Evolutionary conservation across 1,140 invertebrate genomes (phyloP).

Genomic region (Idris sp.): DNA sequence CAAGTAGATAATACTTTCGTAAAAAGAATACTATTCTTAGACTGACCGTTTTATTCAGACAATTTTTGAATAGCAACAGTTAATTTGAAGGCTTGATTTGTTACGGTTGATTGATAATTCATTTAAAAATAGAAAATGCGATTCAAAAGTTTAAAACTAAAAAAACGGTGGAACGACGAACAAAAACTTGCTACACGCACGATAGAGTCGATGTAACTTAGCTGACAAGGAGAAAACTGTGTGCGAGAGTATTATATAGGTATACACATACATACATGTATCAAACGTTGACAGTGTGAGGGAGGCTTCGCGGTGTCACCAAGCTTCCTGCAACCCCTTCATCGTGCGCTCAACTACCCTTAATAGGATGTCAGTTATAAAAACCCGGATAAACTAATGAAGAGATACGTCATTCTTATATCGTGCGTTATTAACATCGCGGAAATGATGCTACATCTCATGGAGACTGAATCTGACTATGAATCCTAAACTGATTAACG

Average conservation of each 20-base stretch:
- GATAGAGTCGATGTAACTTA: slow-evolving; percentile 50
- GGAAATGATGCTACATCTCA: slow-evolving; percentile 17
- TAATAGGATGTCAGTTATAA: slow-evolving; percentile 62
- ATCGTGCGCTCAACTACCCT: slow-evolving; percentile 53
- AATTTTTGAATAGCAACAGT: too few relatives aligned
- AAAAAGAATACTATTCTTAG: too few relatives aligned
- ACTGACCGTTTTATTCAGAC: too few relatives aligned
- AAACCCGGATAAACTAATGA: slow-evolving; percentile 56
- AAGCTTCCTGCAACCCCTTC: slow-evolving; percentile 55
- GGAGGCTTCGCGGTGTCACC: slow-evolving; percentile 48
- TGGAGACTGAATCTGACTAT: not conserved
- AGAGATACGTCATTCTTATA: slow-evolving; percentile 51
- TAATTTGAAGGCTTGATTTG: too few relatives aligned
- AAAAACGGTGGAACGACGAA: slow-evolving; percentile 57
- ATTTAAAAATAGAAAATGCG: slow-evolving; percentile 57
- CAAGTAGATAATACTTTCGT: too few relatives aligned
- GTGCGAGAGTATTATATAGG: too few relatives aligned
- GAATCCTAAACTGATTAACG: slow-evolving; percentile 1
- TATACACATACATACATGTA: slow-evolving; percentile 41
- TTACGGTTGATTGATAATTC: slow-evolving; percentile 53
- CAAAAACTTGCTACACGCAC: slow-evolving; percentile 65
- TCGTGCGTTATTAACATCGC: slow-evolving; percentile 29
- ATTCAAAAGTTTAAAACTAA: slow-evolving; percentile 60
- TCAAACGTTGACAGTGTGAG: slow-evolving; percentile 48
- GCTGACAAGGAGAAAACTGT: slow-evolving; percentile 28